Base-by-base conservation (phyloP, 2,888 invertebrate genomes). In the Heliconius aoede region DNA sequence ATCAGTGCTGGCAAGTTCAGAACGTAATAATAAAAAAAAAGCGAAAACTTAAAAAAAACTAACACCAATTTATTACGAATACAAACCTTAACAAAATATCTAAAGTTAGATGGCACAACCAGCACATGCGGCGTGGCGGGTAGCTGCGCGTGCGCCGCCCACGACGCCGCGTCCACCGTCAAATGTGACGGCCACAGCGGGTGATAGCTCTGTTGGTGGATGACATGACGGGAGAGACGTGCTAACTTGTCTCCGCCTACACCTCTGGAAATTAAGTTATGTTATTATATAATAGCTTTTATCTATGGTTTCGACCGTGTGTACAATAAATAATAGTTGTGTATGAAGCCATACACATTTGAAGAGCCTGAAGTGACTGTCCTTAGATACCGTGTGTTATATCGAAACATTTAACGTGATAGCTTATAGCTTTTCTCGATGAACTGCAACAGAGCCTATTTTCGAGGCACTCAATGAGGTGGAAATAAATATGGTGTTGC, bases 41-140 rank as follows among this genome's bases (percentile, higher is more conserved):
- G 21, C 11, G 46, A 46, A 46, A 46, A 36, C 36, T 18, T 15
- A 46, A 30, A 21, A 62, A 18, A 4, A 32, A 9, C 1, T 9
- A 28, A 64, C 4, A 36, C 24, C 13, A 36, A 9, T 36, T 1
- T n/a, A 36, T 36, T 11, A 21, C 9, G 55, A 21, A 5, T 36
- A 62, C 30, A 21, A 13, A 97, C 97, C 95, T 97, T 97, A 72
- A 97, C 94, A 85, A 98, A 99, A 89, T 96, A 96, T 87, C 97
- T 95, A 83, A 98, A 96, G 88, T 97, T 97, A 5, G 98, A 98
- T 0, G 99, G 98, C 82, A 98, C 89, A 77, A 99, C 90, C 24
- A 99, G 92, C 69, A 99, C 85, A 88, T 99, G 98, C 8, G 99
- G 99, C 74, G 96, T 95, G 76, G 94, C 89, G 15, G 96, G 93